Evolutionary conservation across 2,113 vertebrate species (phyloP).

Genomic region (Cheilinus undulatus): DNA sequence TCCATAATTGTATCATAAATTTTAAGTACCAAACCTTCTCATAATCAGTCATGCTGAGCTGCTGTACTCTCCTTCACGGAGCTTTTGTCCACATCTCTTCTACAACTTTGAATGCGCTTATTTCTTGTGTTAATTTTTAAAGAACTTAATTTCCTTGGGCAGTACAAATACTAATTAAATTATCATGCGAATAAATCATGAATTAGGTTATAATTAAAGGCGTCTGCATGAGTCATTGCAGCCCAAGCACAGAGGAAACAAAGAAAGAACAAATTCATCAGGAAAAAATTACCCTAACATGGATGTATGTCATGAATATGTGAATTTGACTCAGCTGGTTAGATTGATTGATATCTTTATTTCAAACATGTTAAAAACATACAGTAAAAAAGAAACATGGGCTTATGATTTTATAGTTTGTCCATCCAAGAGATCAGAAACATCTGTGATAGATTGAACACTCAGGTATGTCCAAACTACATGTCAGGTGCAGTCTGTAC

Average conservation of each 20-base stretch:
- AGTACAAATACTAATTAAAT: conserved; percentile 22
- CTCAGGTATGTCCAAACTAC: no score
- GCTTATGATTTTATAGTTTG: no score
- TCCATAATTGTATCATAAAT: background rate
- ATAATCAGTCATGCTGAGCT: background rate
- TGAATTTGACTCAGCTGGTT: background rate
- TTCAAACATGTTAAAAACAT: no score
- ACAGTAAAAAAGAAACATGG: no score
- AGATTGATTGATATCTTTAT: no score
- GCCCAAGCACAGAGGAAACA: background rate
- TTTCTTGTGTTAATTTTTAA: background rate
- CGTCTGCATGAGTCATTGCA: background rate
- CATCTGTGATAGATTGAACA: no score
- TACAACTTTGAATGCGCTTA: background rate
- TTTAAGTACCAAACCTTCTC: background rate
- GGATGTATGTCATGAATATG: background rate
- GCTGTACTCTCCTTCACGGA: background rate
- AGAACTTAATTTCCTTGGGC: conserved; percentile 19
- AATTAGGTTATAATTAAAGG: background rate
- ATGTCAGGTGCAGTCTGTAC: no score
- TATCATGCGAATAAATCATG: conserved; percentile 3
- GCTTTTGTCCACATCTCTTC: background rate
- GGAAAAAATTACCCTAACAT: background rate
- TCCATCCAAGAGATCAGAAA: no score
- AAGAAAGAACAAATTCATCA: background rate